Conservation (phyloP, 1,140 invertebrate species). For the Fopius arisanus region DNA sequence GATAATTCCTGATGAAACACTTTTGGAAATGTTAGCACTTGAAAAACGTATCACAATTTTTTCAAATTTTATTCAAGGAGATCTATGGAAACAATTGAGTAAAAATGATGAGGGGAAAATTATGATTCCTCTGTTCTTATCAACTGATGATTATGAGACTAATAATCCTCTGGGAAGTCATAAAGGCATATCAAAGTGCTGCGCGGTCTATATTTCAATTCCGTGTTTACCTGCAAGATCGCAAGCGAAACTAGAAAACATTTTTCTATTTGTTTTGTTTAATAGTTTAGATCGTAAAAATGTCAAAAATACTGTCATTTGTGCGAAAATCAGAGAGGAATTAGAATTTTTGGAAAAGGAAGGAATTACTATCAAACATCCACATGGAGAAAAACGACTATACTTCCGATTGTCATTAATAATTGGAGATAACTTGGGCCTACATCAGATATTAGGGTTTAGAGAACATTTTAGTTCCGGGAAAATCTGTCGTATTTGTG, state of each 20-base stretch:
- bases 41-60: background rate
- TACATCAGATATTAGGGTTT: slow-evolving; percentile 22
- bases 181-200: background rate
- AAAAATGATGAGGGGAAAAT: slow-evolving; percentile 19
- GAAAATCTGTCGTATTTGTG: background rate
- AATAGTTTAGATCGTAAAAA: slow-evolving; percentile 13
- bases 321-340: slow-evolving; percentile 1
- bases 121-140: slow-evolving; percentile 21
- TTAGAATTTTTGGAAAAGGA: slow-evolving; percentile 9
- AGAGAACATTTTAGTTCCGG: background rate
- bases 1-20: background rate
- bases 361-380: slow-evolving; percentile 22
- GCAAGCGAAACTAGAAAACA: slow-evolving; percentile 11
- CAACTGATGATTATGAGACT: slow-evolving; percentile 25
- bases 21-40: background rate
- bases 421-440: background rate
- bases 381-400: no score
- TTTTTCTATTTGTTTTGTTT: slow-evolving; percentile 13
- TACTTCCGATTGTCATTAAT: slow-evolving; percentile 21
- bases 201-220: slow-evolving; percentile 12
- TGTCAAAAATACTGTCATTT: background rate
- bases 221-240: slow-evolving; percentile 18
- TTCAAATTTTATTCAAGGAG: slow-evolving; percentile 28
- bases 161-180: slow-evolving; percentile 25
- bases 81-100: slow-evolving; percentile 9